A percentile compares a stretch with the other conserved stretches of the same genome.
Conservation (phyloP, 2,888 invertebrate genomes). For the Tetramorium bicarinatum region DNA sequence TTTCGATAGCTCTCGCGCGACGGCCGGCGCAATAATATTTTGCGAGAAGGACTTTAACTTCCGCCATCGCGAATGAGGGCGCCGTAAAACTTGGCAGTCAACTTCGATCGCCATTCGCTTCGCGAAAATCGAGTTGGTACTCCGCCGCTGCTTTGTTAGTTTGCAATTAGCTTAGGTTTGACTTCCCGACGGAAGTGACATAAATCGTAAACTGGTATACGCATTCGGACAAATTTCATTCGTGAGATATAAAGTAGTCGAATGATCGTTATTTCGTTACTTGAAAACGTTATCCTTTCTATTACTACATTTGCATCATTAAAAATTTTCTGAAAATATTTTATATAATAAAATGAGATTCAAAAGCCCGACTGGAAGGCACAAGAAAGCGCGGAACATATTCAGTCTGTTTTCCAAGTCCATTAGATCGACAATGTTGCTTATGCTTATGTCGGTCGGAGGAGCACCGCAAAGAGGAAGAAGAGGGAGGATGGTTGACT, state of each 20-base stretch:
- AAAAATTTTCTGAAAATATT: background rate
- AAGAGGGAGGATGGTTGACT: background rate
- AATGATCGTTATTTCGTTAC: background rate
- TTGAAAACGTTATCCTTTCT: background rate
- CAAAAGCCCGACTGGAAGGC: background rate
- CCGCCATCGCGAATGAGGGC: conserved; percentile 17
- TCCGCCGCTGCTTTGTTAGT: conserved; percentile 42
- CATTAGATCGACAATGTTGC: conserved; percentile 37
- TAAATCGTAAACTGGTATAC: conserved; percentile 17
- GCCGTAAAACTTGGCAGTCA: conserved; percentile 39
- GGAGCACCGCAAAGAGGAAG: background rate
- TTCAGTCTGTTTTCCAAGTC: conserved; percentile 37
- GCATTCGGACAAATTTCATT: background rate
- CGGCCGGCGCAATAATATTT: conserved; percentile 42
- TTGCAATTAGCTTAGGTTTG: conserved; percentile 48
- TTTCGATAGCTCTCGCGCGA: conserved; percentile 34
- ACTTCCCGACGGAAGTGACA: conserved; percentile 2
- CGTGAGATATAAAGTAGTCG: background rate
- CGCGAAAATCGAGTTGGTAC: conserved; percentile 36
- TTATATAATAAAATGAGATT: background rate
- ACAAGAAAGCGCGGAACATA: background rate
- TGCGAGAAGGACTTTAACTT: conserved; percentile 14
- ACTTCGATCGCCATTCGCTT: conserved; percentile 37
- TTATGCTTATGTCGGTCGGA: conserved; percentile 29
- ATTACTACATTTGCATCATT: background rate